Percentiles rank a stretch among this genome's conserved stretches.
phyloP scores from a whole-genome alignment of 30 jellyfish, hydroid and myxozoan species.

The Mastigias papua region DNA sequence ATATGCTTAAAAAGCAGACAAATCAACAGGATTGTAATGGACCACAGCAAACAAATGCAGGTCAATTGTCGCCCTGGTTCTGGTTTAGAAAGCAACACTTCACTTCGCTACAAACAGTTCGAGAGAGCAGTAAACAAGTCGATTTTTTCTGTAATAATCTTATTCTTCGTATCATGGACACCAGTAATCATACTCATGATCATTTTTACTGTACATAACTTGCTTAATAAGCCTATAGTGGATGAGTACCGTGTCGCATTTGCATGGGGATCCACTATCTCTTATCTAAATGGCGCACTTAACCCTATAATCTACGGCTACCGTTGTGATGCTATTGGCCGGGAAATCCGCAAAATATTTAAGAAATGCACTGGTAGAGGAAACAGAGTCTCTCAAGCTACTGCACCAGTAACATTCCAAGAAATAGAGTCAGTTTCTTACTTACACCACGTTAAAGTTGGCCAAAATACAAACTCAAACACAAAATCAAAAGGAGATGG shows the following conservation, averaged over 20 bases:
- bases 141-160: slow-evolving; percentile 16
- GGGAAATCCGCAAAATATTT: slow-evolving; percentile 23
- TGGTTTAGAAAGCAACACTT: neutral
- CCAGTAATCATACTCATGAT: slow-evolving; percentile 63
- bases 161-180: slow-evolving; percentile 65
- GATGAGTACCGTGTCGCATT: slow-evolving; percentile 51
- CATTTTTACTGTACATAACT: slow-evolving; percentile 2
- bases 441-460: too few species aligned
- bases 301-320: slow-evolving; percentile 62
- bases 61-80: neutral
- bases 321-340: slow-evolving; percentile 66
- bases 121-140: slow-evolving; percentile 60
- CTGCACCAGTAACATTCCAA: too few species aligned
- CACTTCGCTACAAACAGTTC: neutral
- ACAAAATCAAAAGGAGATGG: too few species aligned
- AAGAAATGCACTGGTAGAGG: neutral
- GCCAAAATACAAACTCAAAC: too few species aligned
- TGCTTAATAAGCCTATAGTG: neutral
- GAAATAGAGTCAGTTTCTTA: too few species aligned
- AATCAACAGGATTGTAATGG: slow-evolving; percentile 2
- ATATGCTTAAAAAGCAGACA: slow-evolving; percentile 35
- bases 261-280: slow-evolving; percentile 42
- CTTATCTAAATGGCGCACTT: slow-evolving; percentile 74
- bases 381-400: neutral
- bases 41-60: slow-evolving; percentile 32